phyloP scores from a whole-genome alignment of 35 echinoderm and acorn worm species.

The Patiria miniata region DNA sequence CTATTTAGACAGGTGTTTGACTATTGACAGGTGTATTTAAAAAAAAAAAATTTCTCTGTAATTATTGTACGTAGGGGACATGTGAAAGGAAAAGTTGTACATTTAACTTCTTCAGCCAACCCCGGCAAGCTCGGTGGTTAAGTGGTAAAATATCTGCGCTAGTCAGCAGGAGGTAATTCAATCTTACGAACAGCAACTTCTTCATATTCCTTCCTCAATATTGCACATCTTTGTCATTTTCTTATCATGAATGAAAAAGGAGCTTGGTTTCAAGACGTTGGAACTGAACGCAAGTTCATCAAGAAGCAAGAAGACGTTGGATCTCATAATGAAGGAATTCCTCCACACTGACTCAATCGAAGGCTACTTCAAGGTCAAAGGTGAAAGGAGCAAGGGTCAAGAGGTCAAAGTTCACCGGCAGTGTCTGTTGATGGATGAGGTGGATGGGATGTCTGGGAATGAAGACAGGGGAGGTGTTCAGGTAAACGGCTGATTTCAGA shows the following conservation, averaged over 20 bases:
- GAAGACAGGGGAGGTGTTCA: slow-evolving; percentile 96
- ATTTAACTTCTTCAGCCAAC: too few relatives aligned
- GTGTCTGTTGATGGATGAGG: slow-evolving; percentile 96
- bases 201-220: neutral
- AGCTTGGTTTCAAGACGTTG: slow-evolving; percentile 76
- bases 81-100: too few relatives aligned
- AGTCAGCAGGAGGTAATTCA: too few relatives aligned
- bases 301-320: slow-evolving; percentile 79
- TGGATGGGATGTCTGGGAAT: slow-evolving; percentile 96
- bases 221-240: neutral
- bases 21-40: too few relatives aligned
- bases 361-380: slow-evolving; percentile 78
- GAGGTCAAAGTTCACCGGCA: slow-evolving; percentile 67
- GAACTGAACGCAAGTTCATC: slow-evolving; percentile 95
- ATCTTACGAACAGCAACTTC: too few relatives aligned
- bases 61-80: too few relatives aligned
- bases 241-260: slow-evolving; percentile 28
- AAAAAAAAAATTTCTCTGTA: too few relatives aligned
- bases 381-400: slow-evolving; percentile 74
- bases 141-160: too few relatives aligned
- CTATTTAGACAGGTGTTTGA: too few relatives aligned
- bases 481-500: slow-evolving; percentile 24
- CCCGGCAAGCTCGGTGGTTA: too few relatives aligned
- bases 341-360: slow-evolving; percentile 64
- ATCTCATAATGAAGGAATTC: slow-evolving; percentile 73